Evolutionary conservation across 2,888 invertebrate species (phyloP).

Genomic region (Drosophila subsilvestris): DNA sequence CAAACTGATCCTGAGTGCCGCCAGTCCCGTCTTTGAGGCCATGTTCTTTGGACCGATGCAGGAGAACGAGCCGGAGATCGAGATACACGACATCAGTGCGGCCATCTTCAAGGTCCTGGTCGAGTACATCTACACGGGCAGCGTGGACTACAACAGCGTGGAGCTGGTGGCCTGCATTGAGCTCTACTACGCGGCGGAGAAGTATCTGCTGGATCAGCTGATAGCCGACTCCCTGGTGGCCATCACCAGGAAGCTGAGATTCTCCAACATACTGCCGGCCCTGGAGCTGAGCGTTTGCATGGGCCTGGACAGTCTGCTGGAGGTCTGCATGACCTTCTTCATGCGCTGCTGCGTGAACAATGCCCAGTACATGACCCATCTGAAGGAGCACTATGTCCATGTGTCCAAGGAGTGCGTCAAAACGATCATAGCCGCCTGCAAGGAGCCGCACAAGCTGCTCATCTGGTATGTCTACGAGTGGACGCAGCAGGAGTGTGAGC

Average conservation of each 20-base stretch:
- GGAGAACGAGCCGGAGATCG: constrained; percentile 84
- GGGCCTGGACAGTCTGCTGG: constrained; percentile 78
- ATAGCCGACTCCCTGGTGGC: constrained; percentile 74
- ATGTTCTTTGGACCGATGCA: constrained; percentile 91
- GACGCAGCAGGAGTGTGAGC: constrained; percentile 82
- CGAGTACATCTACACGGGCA: constrained; percentile 82
- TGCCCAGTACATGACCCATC: constrained; percentile 77
- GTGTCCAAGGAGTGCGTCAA: constrained; percentile 83
- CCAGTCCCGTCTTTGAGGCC: constrained; percentile 94
- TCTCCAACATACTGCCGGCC: constrained; percentile 82
- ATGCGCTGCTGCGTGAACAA: constrained; percentile 82
- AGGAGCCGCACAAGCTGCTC: constrained; percentile 75
- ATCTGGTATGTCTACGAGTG: constrained; percentile 82
- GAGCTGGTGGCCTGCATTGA: constrained; percentile 82
- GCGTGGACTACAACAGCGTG: constrained; percentile 72
- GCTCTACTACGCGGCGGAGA: constrained; percentile 83
- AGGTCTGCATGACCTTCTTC: constrained; percentile 80
- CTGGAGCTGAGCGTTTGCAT: constrained; percentile 82
- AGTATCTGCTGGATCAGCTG: constrained; percentile 82
- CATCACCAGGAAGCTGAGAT: constrained; percentile 80
- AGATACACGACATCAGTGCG: constrained; percentile 84
- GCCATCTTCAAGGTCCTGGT: constrained; percentile 83
- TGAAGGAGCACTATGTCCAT: constrained; percentile 82
- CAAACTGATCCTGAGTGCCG: constrained; percentile 91
- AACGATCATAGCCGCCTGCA: constrained; percentile 76